Conservation (phyloP, 2,888 invertebrate species). For the Dichetophora obliterata region DNA sequence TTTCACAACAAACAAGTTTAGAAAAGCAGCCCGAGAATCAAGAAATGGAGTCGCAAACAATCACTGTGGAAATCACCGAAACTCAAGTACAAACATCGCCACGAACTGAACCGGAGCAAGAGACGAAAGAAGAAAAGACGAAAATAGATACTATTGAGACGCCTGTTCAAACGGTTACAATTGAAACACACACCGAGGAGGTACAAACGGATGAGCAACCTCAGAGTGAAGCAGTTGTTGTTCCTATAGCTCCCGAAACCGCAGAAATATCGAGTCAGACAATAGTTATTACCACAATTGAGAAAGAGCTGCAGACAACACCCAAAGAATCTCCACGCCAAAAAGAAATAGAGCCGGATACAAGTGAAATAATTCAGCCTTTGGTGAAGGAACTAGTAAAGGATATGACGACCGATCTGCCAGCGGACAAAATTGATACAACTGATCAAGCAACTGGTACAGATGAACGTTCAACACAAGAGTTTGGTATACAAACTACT, state of each 20-base stretch:
- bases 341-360: constrained; percentile 50
- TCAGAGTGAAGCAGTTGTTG: not conserved
- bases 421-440: constrained; percentile 52
- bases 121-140: constrained; percentile 63
- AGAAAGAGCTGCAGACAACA: constrained; percentile 67
- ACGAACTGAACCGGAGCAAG: constrained; percentile 68
- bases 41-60: constrained; percentile 67
- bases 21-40: constrained; percentile 56
- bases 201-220: constrained; percentile 53
- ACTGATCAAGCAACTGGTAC: constrained; percentile 59
- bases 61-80: constrained; percentile 62
- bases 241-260: constrained; percentile 51
- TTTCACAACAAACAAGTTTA: constrained; percentile 63
- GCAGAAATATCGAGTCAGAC: constrained; percentile 64
- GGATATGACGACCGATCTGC: constrained; percentile 64
- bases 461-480: constrained; percentile 56
- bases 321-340: constrained; percentile 55
- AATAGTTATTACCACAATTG: constrained; percentile 57
- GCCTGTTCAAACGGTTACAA: constrained; percentile 44
- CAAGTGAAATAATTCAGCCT: constrained; percentile 64
- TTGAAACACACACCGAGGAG: constrained; percentile 57
- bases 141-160: not conserved
- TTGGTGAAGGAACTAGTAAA: constrained; percentile 67
- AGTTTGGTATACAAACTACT: constrained; percentile 57
- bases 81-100: constrained; percentile 66